These are phyloP conservation scores for Cacatua alba DNA, from an alignment of 2,113 vertebrate genomes.

Conservation along the genomic window DNA sequence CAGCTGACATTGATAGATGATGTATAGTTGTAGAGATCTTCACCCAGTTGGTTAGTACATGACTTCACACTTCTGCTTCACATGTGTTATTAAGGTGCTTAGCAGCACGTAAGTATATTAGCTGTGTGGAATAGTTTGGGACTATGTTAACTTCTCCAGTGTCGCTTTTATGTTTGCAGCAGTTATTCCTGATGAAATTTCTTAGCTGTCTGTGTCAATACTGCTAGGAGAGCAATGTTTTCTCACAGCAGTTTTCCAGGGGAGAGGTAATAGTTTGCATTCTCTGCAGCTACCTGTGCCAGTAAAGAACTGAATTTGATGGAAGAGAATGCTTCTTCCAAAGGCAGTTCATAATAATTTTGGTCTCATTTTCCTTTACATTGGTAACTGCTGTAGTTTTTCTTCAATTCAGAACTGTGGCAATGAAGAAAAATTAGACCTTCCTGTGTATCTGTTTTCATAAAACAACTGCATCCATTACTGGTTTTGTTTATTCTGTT, in stretches of 20 bases:
- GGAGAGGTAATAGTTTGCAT: background rate
- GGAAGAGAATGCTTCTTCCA: background rate
- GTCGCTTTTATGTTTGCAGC: background rate
- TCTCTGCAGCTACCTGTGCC: background rate
- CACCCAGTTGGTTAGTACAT: background rate
- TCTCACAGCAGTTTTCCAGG: background rate
- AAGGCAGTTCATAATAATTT: background rate
- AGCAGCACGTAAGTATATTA: background rate
- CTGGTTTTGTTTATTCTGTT: background rate
- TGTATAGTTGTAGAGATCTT: background rate
- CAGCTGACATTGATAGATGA: background rate
- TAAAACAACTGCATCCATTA: background rate
- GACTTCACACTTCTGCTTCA: background rate
- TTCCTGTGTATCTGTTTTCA: background rate
- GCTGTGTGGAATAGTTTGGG: background rate
- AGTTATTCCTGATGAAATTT: background rate
- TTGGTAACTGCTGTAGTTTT: background rate
- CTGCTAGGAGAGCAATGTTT: background rate
- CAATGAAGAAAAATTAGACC: background rate
- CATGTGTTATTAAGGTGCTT: rapidly evolving
- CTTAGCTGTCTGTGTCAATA: background rate
- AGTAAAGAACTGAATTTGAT: background rate
- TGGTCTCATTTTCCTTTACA: background rate
- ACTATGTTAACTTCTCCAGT: background rate
- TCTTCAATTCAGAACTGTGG: background rate